These are phyloP conservation scores for Smittia aterrima DNA, from an alignment of 2,888 invertebrate genomes.

Conservation along the genomic window DNA sequence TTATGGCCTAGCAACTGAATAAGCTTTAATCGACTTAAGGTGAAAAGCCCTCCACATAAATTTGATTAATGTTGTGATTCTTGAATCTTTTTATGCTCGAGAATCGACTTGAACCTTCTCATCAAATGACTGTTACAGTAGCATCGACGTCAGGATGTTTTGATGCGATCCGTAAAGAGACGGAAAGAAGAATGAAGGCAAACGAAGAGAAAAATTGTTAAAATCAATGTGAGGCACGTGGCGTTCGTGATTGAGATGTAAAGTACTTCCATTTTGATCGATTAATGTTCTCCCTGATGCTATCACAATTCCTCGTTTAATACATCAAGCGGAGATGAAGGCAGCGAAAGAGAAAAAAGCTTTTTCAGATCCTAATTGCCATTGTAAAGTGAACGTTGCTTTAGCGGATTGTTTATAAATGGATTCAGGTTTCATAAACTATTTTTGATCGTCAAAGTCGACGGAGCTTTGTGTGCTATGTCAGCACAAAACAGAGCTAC, in stretches of 20 bases:
- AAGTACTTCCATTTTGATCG: slow-evolving; percentile 28
- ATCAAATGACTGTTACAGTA: background rate
- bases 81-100: background rate
- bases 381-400: background rate
- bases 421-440: too few species aligned
- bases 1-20: too few species aligned
- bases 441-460: too few species aligned
- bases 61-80: background rate
- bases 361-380: background rate
- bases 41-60: too few species aligned
- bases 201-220: background rate
- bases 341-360: background rate
- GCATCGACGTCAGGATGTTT: background rate
- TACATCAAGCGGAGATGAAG: slow-evolving; percentile 21
- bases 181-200: background rate
- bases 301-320: slow-evolving; percentile 31
- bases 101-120: background rate
- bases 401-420: too few species aligned
- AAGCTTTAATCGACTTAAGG: too few species aligned
- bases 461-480: too few species aligned
- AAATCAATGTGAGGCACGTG: slow-evolving; percentile 37
- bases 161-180: background rate
- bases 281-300: slow-evolving; percentile 29
- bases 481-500: too few species aligned
- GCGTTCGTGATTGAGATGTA: slow-evolving; percentile 27